Percentiles rank a stretch among this genome's conserved stretches.
These are phyloP conservation scores for Muschampia plurimacula DNA, from an alignment of 2,888 invertebrate genomes.

Conservation along the genomic window DNA sequence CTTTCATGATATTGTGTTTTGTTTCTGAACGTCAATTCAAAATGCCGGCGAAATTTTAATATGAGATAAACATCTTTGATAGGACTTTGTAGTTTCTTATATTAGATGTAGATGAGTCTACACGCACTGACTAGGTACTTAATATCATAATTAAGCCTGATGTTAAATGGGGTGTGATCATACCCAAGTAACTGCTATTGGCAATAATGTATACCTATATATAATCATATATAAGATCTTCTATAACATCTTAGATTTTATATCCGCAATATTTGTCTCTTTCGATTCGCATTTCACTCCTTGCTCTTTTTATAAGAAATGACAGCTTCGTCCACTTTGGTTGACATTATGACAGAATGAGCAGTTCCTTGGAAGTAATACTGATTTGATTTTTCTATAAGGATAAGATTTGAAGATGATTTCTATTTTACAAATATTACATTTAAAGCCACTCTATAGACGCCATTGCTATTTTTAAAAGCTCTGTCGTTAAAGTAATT, in stretches of 20 bases:
- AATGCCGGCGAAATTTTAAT: background rate
- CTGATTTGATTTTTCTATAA: background rate
- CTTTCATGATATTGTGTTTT: background rate
- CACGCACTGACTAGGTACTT: too few relatives aligned
- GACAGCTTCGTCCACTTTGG: background rate
- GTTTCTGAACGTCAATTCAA: background rate
- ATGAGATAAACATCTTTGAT: too few relatives aligned
- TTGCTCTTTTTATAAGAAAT: background rate
- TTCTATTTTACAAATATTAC: background rate
- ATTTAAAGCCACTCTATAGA: background rate
- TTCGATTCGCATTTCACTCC: background rate
- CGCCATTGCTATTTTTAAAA: too few relatives aligned
- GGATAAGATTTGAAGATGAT: background rate
- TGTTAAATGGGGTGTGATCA: too few relatives aligned
- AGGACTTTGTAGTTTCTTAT: background rate
- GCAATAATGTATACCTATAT: background rate
- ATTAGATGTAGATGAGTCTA: too few relatives aligned
- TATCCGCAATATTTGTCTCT: background rate
- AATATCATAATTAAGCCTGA: too few relatives aligned
- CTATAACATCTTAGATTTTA: background rate
- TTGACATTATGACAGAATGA: background rate
- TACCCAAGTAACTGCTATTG: too few relatives aligned
- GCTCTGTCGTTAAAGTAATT: too few relatives aligned
- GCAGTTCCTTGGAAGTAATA: background rate
- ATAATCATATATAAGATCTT: too few relatives aligned